Evolutionary conservation across 2,797 vertebrate species (phyloP).

Genomic region (Danionella dracula): DNA sequence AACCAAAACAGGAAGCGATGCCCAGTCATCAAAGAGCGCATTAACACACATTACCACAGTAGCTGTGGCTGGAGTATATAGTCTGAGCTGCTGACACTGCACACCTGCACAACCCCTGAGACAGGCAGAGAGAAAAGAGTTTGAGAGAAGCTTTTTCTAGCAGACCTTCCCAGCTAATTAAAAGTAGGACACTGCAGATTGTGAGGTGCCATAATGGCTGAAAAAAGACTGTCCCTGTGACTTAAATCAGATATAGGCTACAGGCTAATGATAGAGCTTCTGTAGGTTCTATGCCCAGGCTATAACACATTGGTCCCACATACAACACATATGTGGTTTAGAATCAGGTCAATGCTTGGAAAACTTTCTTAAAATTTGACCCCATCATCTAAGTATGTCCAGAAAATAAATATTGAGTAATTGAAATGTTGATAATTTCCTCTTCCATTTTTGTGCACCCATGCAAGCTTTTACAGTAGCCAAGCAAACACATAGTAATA

Average conservation of each 20-base stretch:
- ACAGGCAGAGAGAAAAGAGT: conserved; percentile 14
- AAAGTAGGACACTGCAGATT: conserved; percentile 44
- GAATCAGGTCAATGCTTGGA: not conserved
- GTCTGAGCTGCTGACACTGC: conserved; percentile 65
- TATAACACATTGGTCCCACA: not conserved
- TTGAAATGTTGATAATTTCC: too few species aligned
- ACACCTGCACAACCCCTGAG: conserved; percentile 57
- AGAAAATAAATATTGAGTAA: too few species aligned
- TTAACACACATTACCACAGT: conserved; percentile 25
- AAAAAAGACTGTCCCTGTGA: conserved; percentile 39
- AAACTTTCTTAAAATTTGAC: too few species aligned
- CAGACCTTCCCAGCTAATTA: conserved; percentile 26
- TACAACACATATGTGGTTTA: not conserved
- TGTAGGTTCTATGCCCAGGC: not conserved
- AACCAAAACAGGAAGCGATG: too few species aligned
- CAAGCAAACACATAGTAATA: too few species aligned
- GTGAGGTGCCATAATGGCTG: conserved; percentile 24
- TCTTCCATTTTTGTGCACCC: too few species aligned
- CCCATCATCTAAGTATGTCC: too few species aligned
- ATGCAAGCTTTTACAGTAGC: too few species aligned
- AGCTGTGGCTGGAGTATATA: conserved; percentile 42
- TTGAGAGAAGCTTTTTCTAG: conserved; percentile 22
- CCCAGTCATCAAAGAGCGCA: too few species aligned
- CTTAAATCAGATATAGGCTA: conserved; percentile 31
- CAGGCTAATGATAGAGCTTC: conserved; percentile 23